Evolutionary conservation across 2,797 vertebrate species (phyloP).

Genomic region (Sebastes cheni): DNA sequence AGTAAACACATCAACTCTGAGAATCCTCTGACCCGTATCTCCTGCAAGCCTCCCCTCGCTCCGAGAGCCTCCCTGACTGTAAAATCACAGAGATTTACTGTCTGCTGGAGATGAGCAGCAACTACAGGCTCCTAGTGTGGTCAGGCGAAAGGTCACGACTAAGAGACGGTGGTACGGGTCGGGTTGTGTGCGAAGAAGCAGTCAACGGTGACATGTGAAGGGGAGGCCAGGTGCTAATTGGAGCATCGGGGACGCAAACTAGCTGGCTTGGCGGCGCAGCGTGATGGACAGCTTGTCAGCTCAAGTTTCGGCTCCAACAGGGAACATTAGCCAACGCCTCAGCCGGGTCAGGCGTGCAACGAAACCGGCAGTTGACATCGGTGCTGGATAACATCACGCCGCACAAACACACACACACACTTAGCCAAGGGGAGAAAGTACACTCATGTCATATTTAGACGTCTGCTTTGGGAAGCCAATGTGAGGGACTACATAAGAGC

Average conservation of each 20-base stretch:
- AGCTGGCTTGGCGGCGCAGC: constrained; percentile 15
- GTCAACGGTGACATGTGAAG: constrained; percentile 70
- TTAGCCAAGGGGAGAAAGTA: constrained; percentile 29
- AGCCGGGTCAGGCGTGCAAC: constrained; percentile 58
- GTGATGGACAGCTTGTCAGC: constrained; percentile 62
- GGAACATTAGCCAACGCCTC: constrained; percentile 65
- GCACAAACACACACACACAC: constrained; percentile 19
- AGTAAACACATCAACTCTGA: constrained; percentile 54
- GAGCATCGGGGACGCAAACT: constrained; percentile 62
- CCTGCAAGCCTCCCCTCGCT: constrained; percentile 30
- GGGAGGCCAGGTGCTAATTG: constrained; percentile 74
- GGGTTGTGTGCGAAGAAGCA: not conserved
- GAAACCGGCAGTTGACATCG: constrained; percentile 47
- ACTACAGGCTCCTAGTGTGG: constrained; percentile 39
- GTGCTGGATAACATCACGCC: constrained; percentile 53
- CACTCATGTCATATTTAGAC: constrained; percentile 50
- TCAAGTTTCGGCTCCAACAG: constrained; percentile 73
- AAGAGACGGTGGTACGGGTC: constrained; percentile 1
- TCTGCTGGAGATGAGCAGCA: constrained; percentile 48
- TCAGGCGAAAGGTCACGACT: constrained; percentile 59
- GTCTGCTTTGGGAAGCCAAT: constrained; percentile 23
- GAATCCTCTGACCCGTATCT: constrained; percentile 56
- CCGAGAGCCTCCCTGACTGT: constrained; percentile 40
- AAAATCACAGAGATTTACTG: constrained; percentile 67
- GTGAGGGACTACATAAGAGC: constrained; percentile 22